A percentile compares a stretch with the other conserved stretches of the same genome.
Evolutionary conservation across 1,140 invertebrate species (phyloP).

Genomic region (Drosophila tani): DNA sequence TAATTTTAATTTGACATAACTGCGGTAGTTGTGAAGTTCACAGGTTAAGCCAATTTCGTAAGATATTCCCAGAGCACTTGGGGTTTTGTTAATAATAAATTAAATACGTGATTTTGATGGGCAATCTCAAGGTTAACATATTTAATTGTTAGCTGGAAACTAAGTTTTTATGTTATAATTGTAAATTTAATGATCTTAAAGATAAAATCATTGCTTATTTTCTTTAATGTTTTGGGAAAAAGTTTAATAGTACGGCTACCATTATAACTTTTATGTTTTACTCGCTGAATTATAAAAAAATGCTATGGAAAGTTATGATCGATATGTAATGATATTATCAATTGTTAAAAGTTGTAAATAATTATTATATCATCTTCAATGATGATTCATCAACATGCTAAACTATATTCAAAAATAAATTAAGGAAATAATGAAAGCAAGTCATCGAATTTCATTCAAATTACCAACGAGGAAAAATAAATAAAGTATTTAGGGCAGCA

Average conservation of each 20-base stretch:
- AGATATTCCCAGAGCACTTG: neutral
- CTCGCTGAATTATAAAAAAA: neutral
- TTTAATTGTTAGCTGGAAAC: neutral
- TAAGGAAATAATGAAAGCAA: too few relatives aligned
- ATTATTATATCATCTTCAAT: too few relatives aligned
- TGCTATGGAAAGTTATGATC: neutral
- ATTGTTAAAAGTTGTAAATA: neutral
- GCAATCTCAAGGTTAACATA: neutral
- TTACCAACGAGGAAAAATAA: neutral
- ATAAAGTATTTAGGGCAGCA: neutral
- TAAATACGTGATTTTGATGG: neutral
- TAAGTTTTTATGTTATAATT: neutral
- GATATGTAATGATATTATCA: neutral
- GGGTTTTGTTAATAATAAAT: neutral
- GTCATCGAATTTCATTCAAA: too few relatives aligned
- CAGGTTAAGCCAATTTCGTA: neutral
- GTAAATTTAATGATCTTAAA: too few relatives aligned
- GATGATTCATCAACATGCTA: too few relatives aligned
- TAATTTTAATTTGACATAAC: constrained; percentile 1
- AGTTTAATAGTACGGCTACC: neutral
- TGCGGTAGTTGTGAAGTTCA: neutral
- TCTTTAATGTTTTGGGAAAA: neutral
- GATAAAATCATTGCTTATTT: neutral
- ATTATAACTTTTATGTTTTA: neutral
- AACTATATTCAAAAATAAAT: neutral